phyloP scores from a whole-genome alignment of 2,113 vertebrate genomes.

The Stigmatopora nigra region DNA sequence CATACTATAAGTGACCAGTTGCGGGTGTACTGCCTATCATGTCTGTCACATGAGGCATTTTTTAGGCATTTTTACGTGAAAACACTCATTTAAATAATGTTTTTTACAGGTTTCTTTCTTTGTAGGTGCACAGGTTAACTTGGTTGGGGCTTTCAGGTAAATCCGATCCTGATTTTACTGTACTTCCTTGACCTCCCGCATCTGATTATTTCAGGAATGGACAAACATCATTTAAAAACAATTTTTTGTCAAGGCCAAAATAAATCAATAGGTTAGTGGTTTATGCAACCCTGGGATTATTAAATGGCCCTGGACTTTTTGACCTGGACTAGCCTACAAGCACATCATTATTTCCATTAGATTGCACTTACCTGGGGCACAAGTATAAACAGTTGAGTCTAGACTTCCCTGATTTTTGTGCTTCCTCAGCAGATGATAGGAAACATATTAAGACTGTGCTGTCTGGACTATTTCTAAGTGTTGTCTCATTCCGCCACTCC shows the following conservation, averaged over 20 bases:
- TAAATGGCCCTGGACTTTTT: background rate
- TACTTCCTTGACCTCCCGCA: background rate
- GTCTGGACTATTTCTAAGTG: too few species aligned
- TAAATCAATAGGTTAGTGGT: too few species aligned
- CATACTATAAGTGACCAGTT: too few species aligned
- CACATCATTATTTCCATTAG: background rate
- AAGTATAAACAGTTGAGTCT: background rate
- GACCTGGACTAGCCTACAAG: background rate
- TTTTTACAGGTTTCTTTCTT: background rate
- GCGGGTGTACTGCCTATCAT: background rate
- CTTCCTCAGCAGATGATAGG: background rate
- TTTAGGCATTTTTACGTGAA: too few species aligned
- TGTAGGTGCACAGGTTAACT: background rate
- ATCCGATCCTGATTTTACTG: background rate
- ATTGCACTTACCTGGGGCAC: background rate
- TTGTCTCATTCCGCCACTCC: too few species aligned
- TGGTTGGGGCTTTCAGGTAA: background rate
- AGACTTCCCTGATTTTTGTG: background rate
- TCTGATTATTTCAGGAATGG: background rate
- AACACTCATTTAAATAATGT: background rate
- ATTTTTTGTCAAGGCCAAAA: background rate
- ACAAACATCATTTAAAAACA: background rate
- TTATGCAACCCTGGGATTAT: background rate
- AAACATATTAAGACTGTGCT: background rate
- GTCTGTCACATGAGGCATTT: too few species aligned